Evolutionary conservation across 2,113 vertebrate species (phyloP).

Genomic region (Polypterus bichir): DNA sequence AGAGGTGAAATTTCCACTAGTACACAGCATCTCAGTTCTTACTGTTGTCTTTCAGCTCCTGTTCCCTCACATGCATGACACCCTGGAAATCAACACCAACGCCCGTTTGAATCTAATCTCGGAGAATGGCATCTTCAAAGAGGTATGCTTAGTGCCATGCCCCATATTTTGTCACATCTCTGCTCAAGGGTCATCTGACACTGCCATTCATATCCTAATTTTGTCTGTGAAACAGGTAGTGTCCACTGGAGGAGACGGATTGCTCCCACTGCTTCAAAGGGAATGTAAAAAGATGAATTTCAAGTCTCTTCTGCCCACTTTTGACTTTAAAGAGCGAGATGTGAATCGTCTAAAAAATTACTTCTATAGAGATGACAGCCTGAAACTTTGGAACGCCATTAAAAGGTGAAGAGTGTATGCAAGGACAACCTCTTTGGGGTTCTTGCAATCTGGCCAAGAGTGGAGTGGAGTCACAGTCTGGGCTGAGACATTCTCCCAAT

Average conservation of each 20-base stretch:
- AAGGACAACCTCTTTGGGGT: too few relatives aligned
- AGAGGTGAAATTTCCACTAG: too few relatives aligned
- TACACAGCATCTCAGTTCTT: too few relatives aligned
- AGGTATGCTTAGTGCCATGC: constrained; percentile 20
- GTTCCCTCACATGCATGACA: constrained; percentile 46
- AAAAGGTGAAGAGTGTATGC: constrained; percentile 26
- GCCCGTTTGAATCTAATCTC: constrained; percentile 48
- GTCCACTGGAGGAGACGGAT: constrained; percentile 38
- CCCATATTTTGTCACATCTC: too few relatives aligned
- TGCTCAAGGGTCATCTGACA: too few relatives aligned
- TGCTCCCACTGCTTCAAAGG: constrained; percentile 37
- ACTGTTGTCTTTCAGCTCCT: constrained; percentile 33
- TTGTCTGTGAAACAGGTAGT: constrained; percentile 28
- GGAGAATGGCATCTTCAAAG: constrained; percentile 42
- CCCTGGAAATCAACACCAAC: constrained; percentile 51
- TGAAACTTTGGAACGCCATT: constrained; percentile 44
- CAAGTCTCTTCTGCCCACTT: constrained; percentile 38
- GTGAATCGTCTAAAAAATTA: constrained; percentile 31
- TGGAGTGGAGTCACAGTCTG: too few relatives aligned
- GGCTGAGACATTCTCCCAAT: too few relatives aligned
- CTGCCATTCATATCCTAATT: too few relatives aligned
- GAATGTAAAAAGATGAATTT: constrained; percentile 44
- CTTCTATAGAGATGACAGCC: constrained; percentile 39
- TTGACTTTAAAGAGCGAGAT: constrained; percentile 35
- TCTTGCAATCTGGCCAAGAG: too few relatives aligned